A percentile compares a stretch with the other conserved stretches of the same genome.
Evolutionary conservation across 1,140 invertebrate species (phyloP).

Genomic region (Streblospio benedicti): DNA sequence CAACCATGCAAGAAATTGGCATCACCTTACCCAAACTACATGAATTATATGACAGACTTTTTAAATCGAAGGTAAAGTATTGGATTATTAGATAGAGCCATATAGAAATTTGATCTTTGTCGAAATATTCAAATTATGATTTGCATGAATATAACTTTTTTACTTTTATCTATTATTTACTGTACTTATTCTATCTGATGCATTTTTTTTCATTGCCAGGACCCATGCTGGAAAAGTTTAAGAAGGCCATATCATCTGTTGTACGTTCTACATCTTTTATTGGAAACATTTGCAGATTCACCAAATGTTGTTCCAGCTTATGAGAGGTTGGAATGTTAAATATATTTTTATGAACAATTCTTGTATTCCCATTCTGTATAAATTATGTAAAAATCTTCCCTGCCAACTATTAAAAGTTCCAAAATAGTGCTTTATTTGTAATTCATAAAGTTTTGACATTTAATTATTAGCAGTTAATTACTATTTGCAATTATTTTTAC

Average conservation of each 20-base stretch:
- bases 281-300: slow-evolving; percentile 31
- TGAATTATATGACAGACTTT: slow-evolving; percentile 50
- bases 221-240: slow-evolving; percentile 36
- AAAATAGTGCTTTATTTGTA: not conserved
- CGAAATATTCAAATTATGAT: too few species aligned
- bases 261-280: slow-evolving; percentile 32
- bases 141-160: too few species aligned
- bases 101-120: too few species aligned
- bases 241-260: slow-evolving; percentile 42
- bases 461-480: too few species aligned
- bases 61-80: slow-evolving; percentile 43
- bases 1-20: slow-evolving; percentile 43
- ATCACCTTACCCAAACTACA: slow-evolving; percentile 44
- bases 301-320: slow-evolving; percentile 26
- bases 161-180: too few species aligned
- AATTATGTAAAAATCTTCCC: too few species aligned
- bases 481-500: too few species aligned
- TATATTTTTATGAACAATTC: slow-evolving; percentile 5
- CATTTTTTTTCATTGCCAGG: slow-evolving; percentile 27
- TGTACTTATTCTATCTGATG: too few species aligned
- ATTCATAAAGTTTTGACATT: not conserved
- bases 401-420: too few species aligned
- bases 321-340: slow-evolving; percentile 35
- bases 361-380: slow-evolving; percentile 8
- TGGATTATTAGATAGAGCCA: too few species aligned